phyloP scores from a whole-genome alignment of 2,797 vertebrate genomes.

The Esox masquinongy region DNA sequence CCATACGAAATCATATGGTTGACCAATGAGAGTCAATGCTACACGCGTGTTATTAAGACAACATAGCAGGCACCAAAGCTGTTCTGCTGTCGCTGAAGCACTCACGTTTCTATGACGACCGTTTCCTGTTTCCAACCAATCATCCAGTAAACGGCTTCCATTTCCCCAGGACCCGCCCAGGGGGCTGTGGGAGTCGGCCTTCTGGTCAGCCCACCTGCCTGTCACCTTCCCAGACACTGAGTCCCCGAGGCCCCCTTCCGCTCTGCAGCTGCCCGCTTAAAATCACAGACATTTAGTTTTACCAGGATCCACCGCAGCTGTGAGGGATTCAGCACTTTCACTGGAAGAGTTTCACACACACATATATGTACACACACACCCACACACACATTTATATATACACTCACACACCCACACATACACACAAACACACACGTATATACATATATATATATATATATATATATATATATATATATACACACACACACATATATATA shows the following conservation, averaged over 20 bases:
- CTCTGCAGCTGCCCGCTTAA: too few species aligned
- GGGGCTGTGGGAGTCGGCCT: neutral
- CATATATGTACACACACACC: too few species aligned
- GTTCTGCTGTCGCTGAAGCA: neutral
- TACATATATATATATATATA: too few species aligned
- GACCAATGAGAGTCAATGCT: conserved; percentile 29
- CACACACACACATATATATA: too few species aligned
- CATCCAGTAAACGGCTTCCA: conserved; percentile 6
- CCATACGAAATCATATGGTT: conserved; percentile 42
- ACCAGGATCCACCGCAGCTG: too few species aligned
- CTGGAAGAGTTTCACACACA: neutral
- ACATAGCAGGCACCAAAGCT: too few species aligned
- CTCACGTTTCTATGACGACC: neutral
- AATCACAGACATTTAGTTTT: neutral
- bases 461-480: too few species aligned
- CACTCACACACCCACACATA: too few species aligned
- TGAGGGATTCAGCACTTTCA: too few species aligned
- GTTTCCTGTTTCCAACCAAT: conserved; percentile 5
- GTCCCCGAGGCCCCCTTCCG: neutral
- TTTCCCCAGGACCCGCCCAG: conserved; percentile 5
- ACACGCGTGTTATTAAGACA: conserved; percentile 3
- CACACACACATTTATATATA: neutral
- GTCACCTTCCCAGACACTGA: neutral
- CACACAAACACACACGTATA: neutral
- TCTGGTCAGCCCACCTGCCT: conserved; percentile 17